A percentile compares a stretch with the other conserved stretches of the same genome.
Conservation (phyloP, 2,797 vertebrate species). For the Sebastes oblongus region DNA sequence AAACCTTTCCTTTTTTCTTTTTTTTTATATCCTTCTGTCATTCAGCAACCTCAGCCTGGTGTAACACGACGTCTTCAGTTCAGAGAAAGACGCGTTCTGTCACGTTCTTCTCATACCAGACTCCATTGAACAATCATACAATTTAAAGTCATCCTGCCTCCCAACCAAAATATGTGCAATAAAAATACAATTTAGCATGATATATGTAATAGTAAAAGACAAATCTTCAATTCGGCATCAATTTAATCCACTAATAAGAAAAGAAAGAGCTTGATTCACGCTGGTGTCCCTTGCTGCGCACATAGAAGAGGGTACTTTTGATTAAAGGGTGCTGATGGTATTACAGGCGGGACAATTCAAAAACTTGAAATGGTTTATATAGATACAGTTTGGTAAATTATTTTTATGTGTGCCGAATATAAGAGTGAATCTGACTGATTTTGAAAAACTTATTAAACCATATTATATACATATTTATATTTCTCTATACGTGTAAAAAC, state of each 20-base stretch:
- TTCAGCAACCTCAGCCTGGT: slow-evolving; percentile 1
- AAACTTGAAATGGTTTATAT: not conserved
- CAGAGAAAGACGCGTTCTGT: not conserved
- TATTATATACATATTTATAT: fast-evolving
- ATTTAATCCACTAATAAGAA: fast-evolving
- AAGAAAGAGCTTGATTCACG: not conserved
- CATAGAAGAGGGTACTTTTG: fast-evolving
- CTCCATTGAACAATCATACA: not conserved
- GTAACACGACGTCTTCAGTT: not conserved
- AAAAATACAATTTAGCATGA: fast-evolving
- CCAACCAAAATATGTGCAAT: fast-evolving
- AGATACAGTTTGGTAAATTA: fast-evolving
- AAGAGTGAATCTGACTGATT: fast-evolving
- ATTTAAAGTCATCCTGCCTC: not conserved
- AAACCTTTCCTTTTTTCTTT: not conserved
- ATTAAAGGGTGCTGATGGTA: not conserved
- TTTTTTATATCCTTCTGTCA: not conserved
- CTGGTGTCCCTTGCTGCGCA: fast-evolving
- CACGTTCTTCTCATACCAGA: slow-evolving; percentile 9
- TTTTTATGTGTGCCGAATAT: not conserved
- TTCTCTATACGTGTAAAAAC: fast-evolving
- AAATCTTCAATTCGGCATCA: not conserved
- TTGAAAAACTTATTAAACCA: fast-evolving
- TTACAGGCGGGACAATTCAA: not conserved
- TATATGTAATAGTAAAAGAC: fast-evolving